Evolutionary conservation across 2,797 vertebrate species (phyloP), one percentile per base, ranked within the genome.

Genomic region (Sebastolobus altivelis): DNA sequence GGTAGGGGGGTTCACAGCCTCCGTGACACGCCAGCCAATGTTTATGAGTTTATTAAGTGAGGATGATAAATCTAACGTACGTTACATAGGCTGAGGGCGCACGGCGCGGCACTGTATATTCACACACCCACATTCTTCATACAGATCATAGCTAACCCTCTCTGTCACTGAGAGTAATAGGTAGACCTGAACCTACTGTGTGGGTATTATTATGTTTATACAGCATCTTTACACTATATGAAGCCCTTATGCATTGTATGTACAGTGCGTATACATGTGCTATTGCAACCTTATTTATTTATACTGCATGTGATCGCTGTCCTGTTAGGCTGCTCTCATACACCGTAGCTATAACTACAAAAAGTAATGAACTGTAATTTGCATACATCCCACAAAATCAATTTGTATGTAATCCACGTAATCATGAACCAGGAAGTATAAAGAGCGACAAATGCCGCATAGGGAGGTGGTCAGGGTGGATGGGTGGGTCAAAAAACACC

Each of bases 21-120:
- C 79, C 20, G 75, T 90, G 91, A 89, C 86, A 84, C 79, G 83
- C 83, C 83, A 85, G 71, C 27, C 65, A 88, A 92, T 93, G 93
- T 94, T 95, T 94, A 94, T 88, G 92, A 90, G 89, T 89, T 84
- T 87, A 94, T 94, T 95, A 93, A 92, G 90, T 90, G 84, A 90
- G 87, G 89, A 91, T 89, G 91, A 94, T 94, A 93, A 94, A 94
- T 94, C 90, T 88, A 77, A 82, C 65, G 18, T 55, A 79, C 49
- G 49, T 79, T 83, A 58, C 82, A 87, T 76, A 85, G 79, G 83
- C 81, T 79, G 84, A 79, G 75, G 78, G 74, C 38, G 59, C 43
- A 54, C 13, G 8, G 75, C 11, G 14, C 81, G 43, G 82, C 18
- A 46, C 78, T 82, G 73, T 83, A 87, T 81, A 87, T 83, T 73